phyloP scores from a whole-genome alignment of 1,140 invertebrate species.

The Calliphora vicina region DNA sequence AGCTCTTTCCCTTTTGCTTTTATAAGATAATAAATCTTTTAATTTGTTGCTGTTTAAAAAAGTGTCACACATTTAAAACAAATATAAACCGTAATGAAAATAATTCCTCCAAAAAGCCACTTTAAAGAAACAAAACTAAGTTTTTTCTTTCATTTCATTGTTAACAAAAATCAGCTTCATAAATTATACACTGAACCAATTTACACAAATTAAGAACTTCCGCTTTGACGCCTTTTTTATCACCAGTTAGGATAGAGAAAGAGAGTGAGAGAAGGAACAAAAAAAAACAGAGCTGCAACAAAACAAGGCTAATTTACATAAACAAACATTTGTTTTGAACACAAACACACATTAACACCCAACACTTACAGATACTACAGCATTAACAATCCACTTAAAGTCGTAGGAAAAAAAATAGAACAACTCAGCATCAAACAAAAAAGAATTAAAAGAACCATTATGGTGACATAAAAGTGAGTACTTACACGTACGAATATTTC shows the following conservation, averaged over 20 bases:
- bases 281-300: too few relatives aligned
- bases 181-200: constrained; percentile 28
- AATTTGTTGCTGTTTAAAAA: constrained; percentile 10
- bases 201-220: constrained; percentile 31
- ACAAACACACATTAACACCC: not conserved
- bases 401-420: not conserved
- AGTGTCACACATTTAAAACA: not conserved
- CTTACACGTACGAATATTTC: not conserved
- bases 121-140: not conserved
- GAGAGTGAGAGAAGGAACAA: too few relatives aligned
- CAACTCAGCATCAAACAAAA: not conserved
- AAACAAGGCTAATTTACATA: not conserved
- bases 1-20: not conserved
- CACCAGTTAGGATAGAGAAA: not conserved
- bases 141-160: not conserved
- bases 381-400: not conserved
- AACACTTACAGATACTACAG: not conserved
- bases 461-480: not conserved
- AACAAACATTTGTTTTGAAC: not conserved
- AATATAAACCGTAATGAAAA: too few relatives aligned
- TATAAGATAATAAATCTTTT: constrained; percentile 15
- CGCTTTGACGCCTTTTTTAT: constrained; percentile 22
- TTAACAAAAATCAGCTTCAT: constrained; percentile 3
- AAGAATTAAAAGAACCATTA: not conserved
- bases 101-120: not conserved